Percentiles rank a stretch among this genome's conserved stretches.
phyloP scores from a whole-genome alignment of 2,113 vertebrate species.

The Alethe castanea region DNA sequence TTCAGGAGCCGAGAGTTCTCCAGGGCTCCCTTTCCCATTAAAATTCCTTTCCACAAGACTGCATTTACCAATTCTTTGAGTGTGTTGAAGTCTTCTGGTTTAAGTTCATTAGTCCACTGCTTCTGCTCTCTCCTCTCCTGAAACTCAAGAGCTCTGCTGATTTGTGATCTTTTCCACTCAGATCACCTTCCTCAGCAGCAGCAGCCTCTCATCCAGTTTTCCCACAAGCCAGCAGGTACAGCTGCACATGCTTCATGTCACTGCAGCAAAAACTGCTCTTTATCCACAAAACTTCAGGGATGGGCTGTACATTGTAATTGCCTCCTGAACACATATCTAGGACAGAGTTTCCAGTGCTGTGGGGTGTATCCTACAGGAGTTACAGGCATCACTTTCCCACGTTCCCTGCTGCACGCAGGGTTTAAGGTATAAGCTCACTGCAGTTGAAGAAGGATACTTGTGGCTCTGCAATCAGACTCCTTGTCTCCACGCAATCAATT shows the following conservation, averaged over 20 bases:
- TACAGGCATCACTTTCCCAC: neutral
- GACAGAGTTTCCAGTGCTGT: neutral
- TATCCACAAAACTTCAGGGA: neutral
- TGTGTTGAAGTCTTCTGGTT: neutral
- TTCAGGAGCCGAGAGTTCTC: neutral
- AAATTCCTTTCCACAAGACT: constrained; percentile 71
- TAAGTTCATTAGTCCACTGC: constrained; percentile 41
- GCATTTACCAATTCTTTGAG: constrained; percentile 53
- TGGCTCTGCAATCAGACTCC: neutral
- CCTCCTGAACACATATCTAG: neutral
- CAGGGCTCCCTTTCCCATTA: constrained; percentile 48
- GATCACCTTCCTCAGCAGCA: neutral
- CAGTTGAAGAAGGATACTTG: neutral
- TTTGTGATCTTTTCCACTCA: neutral
- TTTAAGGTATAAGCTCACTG: neutral
- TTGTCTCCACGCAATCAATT: neutral
- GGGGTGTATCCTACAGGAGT: neutral
- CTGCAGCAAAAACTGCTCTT: neutral
- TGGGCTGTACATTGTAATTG: neutral
- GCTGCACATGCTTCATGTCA: neutral
- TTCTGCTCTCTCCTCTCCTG: neutral
- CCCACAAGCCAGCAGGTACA: neutral
- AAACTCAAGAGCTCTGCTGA: neutral
- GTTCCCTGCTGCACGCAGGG: rapidly evolving
- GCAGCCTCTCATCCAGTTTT: neutral